Evolutionary conservation across 2,797 vertebrate species (phyloP).

Genomic region (Jordanella pulchra): DNA sequence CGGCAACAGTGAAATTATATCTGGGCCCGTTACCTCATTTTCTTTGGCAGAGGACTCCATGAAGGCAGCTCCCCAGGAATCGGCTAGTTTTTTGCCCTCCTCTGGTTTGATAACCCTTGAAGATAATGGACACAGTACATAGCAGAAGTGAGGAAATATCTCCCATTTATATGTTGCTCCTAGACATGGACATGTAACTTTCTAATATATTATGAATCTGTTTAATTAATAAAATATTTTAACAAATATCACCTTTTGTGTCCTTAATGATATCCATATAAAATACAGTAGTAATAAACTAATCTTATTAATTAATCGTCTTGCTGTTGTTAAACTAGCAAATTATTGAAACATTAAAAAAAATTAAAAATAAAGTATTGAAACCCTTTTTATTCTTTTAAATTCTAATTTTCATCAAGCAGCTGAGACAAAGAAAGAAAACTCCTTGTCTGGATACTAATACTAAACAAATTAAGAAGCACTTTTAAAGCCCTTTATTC

Average conservation of each 20-base stretch:
- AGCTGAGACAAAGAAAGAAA: background rate
- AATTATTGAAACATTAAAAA: background rate
- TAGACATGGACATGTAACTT: background rate
- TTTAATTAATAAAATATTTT: background rate
- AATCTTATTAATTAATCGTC: too few relatives aligned
- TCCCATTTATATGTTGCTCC: background rate
- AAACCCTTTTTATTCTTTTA: background rate
- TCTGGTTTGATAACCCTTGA: slow-evolving; percentile 84
- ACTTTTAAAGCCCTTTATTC: background rate
- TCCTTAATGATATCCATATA: background rate
- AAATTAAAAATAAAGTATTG: background rate
- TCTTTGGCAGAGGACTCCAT: slow-evolving; percentile 90
- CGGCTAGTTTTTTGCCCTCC: slow-evolving; percentile 87
- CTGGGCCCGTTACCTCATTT: slow-evolving; percentile 79
- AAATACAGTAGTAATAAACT: background rate
- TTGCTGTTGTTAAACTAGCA: background rate
- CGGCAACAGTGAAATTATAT: background rate
- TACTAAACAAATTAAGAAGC: background rate
- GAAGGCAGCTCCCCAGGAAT: slow-evolving; percentile 87
- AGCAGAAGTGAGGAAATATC: background rate
- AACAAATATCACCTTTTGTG: too few relatives aligned
- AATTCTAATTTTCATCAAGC: background rate
- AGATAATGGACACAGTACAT: slow-evolving; percentile 2
- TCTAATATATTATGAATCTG: background rate
- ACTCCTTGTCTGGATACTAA: background rate